These are phyloP conservation scores for Spizella passerina DNA, from an alignment of 2,797 vertebrate species.

Conservation along the genomic window DNA sequence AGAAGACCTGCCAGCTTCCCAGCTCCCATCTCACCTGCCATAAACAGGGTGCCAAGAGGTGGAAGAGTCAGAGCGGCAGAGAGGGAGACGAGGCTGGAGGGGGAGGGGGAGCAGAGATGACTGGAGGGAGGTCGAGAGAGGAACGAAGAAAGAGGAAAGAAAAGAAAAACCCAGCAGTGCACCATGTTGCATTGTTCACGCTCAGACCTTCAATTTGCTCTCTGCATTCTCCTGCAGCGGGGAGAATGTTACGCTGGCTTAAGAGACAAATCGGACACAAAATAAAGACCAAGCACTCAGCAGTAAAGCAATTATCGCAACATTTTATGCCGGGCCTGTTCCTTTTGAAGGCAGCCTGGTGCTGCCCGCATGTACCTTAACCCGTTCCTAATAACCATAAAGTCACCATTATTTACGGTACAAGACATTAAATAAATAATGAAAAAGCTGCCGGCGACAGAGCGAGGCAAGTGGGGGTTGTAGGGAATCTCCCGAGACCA, in stretches of 20 bases:
- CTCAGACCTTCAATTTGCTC: constrained; percentile 99
- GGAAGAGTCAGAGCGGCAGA: constrained; percentile 21
- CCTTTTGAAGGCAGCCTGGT: constrained; percentile 91
- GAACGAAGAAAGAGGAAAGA: constrained; percentile 82
- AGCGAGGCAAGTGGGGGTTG: constrained; percentile 69
- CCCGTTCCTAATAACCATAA: constrained; percentile 99
- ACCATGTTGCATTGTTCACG: constrained; percentile 99
- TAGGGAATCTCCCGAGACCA: constrained; percentile 55
- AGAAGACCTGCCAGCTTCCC: background rate
- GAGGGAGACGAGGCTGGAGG: constrained; percentile 68
- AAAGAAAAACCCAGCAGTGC: constrained; percentile 91
- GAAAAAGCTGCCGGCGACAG: constrained; percentile 76
- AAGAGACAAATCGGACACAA: constrained; percentile 99
- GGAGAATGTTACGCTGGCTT: constrained; percentile 99
- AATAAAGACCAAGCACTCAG: constrained; percentile 92
- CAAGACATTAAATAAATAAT: constrained; percentile 98
- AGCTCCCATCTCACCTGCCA: constrained; percentile 26
- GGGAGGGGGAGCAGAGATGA: constrained; percentile 77
- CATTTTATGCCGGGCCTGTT: constrained; percentile 95
- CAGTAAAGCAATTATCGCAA: constrained; percentile 99
- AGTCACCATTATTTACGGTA: constrained; percentile 99
- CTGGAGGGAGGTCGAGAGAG: constrained; percentile 82
- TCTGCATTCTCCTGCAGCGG: constrained; percentile 98
- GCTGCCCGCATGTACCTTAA: constrained; percentile 93
- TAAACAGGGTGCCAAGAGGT: constrained; percentile 22